Evolutionary conservation across 2,888 invertebrate species (phyloP), one percentile per base, ranked within the genome.

Genomic region (Diaperis boleti): DNA sequence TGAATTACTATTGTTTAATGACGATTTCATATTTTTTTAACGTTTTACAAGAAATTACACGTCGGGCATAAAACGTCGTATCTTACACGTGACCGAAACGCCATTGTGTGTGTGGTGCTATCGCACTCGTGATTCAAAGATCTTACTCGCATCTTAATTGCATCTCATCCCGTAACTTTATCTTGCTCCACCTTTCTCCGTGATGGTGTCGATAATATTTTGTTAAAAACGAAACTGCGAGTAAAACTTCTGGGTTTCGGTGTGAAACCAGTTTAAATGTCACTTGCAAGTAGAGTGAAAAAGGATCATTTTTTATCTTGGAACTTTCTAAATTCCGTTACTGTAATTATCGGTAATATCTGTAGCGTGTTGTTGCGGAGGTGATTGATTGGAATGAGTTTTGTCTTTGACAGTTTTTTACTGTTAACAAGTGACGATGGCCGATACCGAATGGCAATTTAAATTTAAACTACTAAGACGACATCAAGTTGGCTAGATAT

Each of bases 291-390:
- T 18, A 33, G 50, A 31, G n/a, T 26, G 35, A 35, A 50, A 50
- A 47, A 17, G 50, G 29, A 31, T 10, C 50, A 35, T 18, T 50
- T 50, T 50, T 33, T 35, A 50, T 11, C 35, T 33, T 50, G 11
- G 8, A n/a, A 37, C 50, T 50, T 50, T 50, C 50, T 50, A 50
- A 33, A 50, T 33, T 33, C 50, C 35, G n/a, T 29, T 37, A 35
- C 35, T 18, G 50, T 35, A 50, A 47, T 50, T 35, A 15, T 11
- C n/a, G 37, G 15, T 15, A 47, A 47, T 22, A 47, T 29, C 35
- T 50, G 20, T 11, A 50, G 26, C 31, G 31, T 13, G 17, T 33
- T 15, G 47, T n/a, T 26, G 22, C 15, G 2, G 18, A 13, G n/a
- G 50, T 50, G 50, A 50, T 50, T 33, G 50, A 50, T 50, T 20